Base-by-base conservation (phyloP, 2,113 vertebrate species). In the Vanacampus margaritifer region DNA sequence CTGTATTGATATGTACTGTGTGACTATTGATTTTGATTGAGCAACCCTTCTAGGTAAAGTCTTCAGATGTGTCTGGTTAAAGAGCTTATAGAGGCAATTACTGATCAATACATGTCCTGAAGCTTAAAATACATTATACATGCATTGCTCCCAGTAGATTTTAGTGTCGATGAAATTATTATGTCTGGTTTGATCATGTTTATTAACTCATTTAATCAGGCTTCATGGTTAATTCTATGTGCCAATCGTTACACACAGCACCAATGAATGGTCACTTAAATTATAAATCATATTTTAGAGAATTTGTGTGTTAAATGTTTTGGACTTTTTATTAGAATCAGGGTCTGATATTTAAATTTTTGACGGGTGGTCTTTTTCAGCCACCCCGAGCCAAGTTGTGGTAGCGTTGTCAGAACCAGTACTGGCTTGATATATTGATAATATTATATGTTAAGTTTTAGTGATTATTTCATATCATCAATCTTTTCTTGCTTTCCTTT, bases 71-170 rank as follows among this genome's bases (percentile, higher is more conserved):
- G 79, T 76, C 67, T 75, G 74, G 73, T 83, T 72, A 78, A 86
- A 84, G 78, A 74, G 76, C 78, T 66, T 48, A 69, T 79, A 74
- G 57, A 79, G 85, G 82, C 80, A 86, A 75, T 84, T 87, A 81
- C 77, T 75, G 77, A 91, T 91, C 89, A 85, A 89, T 90, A 88
- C 61, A 61, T 78, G 69, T 85, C 82, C 65, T 73, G 63, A 73
- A 81, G 80, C 67, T 82, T 80, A 81, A 60, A 75, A 64, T 21
- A 36, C 59, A 86, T 89, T 68, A 88, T 82, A 86, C 81, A 85
- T 84, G 78, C 80, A 88, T 86, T 76, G 61, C 35, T 62, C 74
- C 72, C 81, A 39, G 73, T 65, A 78, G 81, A 81, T 57, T 39
- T 46, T 26, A 41, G 71, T 2, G 57, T 54, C 41, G 68, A 72